A percentile compares a stretch with the other conserved stretches of the same genome.
phyloP scores from a whole-genome alignment of 2,888 invertebrate species.

The Aleiodes testaceus region DNA sequence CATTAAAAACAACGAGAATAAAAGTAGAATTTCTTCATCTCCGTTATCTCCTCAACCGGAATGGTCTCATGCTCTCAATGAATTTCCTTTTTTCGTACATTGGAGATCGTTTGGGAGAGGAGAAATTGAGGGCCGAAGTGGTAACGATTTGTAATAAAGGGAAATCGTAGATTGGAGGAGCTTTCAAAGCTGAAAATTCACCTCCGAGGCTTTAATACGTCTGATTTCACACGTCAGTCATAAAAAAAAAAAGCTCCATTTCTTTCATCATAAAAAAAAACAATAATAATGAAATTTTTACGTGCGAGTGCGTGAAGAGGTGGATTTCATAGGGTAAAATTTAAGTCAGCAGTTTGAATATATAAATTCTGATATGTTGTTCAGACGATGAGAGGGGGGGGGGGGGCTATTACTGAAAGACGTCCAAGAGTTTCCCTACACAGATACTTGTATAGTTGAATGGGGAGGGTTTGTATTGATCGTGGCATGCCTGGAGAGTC shows the following conservation, averaged over 20 bases:
- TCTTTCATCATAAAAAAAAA: background rate
- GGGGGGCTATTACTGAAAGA: slow-evolving; percentile 28
- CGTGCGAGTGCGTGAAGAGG: too few species aligned
- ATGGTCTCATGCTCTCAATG: too few species aligned
- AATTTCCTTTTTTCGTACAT: too few species aligned
- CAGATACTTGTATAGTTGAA: slow-evolving; percentile 43
- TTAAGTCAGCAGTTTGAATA: background rate
- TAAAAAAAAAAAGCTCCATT: background rate
- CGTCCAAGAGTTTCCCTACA: slow-evolving; percentile 36
- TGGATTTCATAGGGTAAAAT: background rate
- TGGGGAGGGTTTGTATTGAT: slow-evolving; percentile 49
- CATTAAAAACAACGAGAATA: too few species aligned
- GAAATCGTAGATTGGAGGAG: slow-evolving; percentile 1
- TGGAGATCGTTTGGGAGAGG: background rate
- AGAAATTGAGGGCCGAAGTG: slow-evolving; percentile 6
- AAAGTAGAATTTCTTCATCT: too few species aligned
- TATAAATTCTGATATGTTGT: slow-evolving; percentile 21
- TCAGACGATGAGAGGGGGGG: slow-evolving; percentile 6
- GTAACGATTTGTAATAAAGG: slow-evolving; percentile 3
- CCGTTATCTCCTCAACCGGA: too few species aligned
- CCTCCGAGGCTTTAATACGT: too few species aligned
- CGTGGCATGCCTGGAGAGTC: slow-evolving; percentile 33
- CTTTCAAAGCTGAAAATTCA: too few species aligned
- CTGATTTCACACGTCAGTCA: too few species aligned
- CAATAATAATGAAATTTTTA: background rate